phyloP scores from a whole-genome alignment of 1,140 invertebrate genomes.

The Caerostris darwini region DNA sequence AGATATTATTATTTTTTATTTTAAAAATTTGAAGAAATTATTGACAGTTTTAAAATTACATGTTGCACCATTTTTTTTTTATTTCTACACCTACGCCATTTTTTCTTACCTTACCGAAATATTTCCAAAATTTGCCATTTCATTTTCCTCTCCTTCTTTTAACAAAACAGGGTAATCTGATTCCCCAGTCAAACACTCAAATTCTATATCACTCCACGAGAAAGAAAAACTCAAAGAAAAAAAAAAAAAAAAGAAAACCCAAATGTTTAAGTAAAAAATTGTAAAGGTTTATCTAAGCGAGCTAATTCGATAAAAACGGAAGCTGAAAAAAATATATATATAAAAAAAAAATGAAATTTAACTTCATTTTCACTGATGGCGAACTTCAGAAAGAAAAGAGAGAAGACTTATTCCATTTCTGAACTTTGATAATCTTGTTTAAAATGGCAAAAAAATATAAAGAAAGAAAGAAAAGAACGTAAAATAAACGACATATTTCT shows the following conservation, averaged over 20 bases:
- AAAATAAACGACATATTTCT: neutral
- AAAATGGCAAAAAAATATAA: neutral
- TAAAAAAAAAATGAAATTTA: neutral
- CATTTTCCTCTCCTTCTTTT: neutral
- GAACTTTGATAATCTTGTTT: neutral
- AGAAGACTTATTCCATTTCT: neutral
- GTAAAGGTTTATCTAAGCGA: constrained; percentile 36
- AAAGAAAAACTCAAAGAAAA: neutral
- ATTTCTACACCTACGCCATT: neutral
- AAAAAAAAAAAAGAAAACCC: neutral
- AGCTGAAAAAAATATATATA: constrained; percentile 1
- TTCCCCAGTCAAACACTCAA: neutral
- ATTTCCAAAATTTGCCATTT: too few relatives aligned
- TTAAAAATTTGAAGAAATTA: too few relatives aligned
- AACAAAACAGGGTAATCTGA: neutral
- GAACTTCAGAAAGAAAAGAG: neutral
- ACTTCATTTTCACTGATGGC: constrained; percentile 17
- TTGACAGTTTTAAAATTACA: too few relatives aligned
- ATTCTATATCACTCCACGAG: neutral
- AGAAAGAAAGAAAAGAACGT: neutral
- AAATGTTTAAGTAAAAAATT: constrained; percentile 54
- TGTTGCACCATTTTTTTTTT: too few relatives aligned
- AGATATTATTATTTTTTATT: too few relatives aligned
- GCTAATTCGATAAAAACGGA: constrained; percentile 53
- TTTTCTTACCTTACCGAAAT: neutral